Percentiles rank a stretch among this genome's conserved stretches.
phyloP scores from a whole-genome alignment of 2,888 invertebrate species.

The Urechis unicinctus region DNA sequence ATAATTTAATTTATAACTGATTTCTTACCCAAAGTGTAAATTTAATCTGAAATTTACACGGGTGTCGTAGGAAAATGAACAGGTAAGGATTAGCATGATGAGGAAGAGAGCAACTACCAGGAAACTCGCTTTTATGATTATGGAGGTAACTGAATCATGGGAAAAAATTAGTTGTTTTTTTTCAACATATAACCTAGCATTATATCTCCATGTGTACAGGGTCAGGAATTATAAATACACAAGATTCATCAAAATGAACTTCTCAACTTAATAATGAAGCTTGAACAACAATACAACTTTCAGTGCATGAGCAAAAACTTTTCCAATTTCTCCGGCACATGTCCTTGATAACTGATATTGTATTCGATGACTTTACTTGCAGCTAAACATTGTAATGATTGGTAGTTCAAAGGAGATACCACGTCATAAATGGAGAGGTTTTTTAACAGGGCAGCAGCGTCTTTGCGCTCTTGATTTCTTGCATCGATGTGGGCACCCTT shows the following conservation, averaged over 20 bases:
- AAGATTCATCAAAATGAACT: neutral
- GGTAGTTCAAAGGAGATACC: conserved; percentile 38
- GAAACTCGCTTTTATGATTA: no score
- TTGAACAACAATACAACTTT: neutral
- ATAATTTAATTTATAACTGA: no score
- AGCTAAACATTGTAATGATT: conserved; percentile 44
- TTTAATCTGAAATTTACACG: no score
- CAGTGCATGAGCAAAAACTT: conserved; percentile 45
- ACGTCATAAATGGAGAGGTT: conserved; percentile 35
- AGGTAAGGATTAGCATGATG: no score
- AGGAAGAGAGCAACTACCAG: no score
- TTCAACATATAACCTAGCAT: no score
- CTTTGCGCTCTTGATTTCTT: conserved; percentile 38
- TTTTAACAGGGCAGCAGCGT: conserved; percentile 39
- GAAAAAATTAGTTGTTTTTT: no score
- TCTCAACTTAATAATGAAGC: neutral
- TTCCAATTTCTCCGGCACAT: conserved; percentile 37
- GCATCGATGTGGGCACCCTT: conserved; percentile 81
- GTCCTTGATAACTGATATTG: conserved; percentile 52
- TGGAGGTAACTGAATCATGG: no score
- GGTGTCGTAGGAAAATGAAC: no score
- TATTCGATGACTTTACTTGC: conserved; percentile 61
- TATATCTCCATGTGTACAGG: no score
- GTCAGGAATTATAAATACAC: no score
- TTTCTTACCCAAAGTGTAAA: no score